Evolutionary conservation across 92 coral and sea anemone genomes (phyloP).

Genomic region (Anthopleura xanthogrammica): DNA sequence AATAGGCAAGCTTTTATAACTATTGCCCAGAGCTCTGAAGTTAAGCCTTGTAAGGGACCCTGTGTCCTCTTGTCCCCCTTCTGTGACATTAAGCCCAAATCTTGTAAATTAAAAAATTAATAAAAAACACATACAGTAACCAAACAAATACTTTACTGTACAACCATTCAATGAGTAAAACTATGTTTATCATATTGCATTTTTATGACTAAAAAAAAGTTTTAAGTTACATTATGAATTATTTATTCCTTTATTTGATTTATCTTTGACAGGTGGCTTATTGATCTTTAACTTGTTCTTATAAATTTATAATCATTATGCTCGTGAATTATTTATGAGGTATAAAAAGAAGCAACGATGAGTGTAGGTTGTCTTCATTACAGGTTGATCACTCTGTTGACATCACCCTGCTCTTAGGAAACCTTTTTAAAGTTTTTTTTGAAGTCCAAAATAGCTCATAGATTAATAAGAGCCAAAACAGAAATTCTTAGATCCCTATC

Average conservation of each 20-base stretch:
- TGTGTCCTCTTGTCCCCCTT: too few relatives aligned
- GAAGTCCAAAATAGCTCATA: too few relatives aligned
- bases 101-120: too few relatives aligned
- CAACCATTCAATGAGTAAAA: neutral
- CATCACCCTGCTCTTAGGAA: neutral
- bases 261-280: constrained; percentile 15
- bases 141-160: neutral
- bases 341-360: constrained; percentile 44
- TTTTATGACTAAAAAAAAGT: neutral
- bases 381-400: neutral
- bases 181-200: neutral
- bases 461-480: neutral
- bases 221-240: neutral
- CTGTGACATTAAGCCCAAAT: too few relatives aligned
- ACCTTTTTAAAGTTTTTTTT: neutral
- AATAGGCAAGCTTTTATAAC: too few relatives aligned
- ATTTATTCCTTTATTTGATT: neutral
- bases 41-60: too few relatives aligned
- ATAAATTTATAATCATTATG: constrained; percentile 6
- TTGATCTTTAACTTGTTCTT: constrained; percentile 19
- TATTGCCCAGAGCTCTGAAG: too few relatives aligned
- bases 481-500: too few relatives aligned
- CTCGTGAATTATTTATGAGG: constrained; percentile 45
- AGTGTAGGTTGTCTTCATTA: neutral
- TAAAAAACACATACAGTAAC: too few relatives aligned